A percentile compares a stretch with the other conserved stretches of the same genome.
Conservation (phyloP, 2,113 vertebrate species). For the Nesoenas mayeri region DNA sequence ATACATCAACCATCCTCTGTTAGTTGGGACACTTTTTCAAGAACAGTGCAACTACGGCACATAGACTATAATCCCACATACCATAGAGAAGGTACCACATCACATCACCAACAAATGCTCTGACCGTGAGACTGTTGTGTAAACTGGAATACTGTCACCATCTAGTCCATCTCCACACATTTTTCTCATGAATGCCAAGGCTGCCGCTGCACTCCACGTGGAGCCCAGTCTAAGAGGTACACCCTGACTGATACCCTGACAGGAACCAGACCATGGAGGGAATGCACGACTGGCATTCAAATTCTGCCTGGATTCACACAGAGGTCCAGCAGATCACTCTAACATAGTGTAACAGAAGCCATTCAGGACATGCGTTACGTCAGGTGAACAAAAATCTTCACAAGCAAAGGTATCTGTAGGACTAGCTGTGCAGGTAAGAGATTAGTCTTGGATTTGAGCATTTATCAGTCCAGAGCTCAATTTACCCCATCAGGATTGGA, state of each 20-base stretch:
- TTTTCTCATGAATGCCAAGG: not conserved
- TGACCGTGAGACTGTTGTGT: accelerated
- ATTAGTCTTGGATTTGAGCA: not conserved
- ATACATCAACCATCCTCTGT: not conserved
- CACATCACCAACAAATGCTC: not conserved
- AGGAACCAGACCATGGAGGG: not conserved
- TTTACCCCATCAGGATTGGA: not conserved
- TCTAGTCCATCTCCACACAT: not conserved
- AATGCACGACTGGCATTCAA: not conserved
- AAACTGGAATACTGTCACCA: not conserved
- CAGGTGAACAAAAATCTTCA: not conserved
- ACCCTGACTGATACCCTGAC: not conserved
- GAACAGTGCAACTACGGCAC: not conserved
- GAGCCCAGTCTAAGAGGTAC: not conserved
- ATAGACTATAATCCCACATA: not conserved
- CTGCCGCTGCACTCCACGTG: accelerated
- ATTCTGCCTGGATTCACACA: not conserved
- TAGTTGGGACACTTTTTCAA: not conserved
- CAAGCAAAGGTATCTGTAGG: not conserved
- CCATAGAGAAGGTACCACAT: not conserved
- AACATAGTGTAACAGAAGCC: accelerated
- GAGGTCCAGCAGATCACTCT: not conserved
- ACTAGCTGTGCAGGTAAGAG: not conserved
- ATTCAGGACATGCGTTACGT: not conserved
- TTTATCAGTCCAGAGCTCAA: not conserved